A percentile compares a stretch with the other conserved stretches of the same genome.
These are phyloP conservation scores for Coregonus suidteri DNA, from an alignment of 2,797 vertebrate genomes.

Conservation along the genomic window DNA sequence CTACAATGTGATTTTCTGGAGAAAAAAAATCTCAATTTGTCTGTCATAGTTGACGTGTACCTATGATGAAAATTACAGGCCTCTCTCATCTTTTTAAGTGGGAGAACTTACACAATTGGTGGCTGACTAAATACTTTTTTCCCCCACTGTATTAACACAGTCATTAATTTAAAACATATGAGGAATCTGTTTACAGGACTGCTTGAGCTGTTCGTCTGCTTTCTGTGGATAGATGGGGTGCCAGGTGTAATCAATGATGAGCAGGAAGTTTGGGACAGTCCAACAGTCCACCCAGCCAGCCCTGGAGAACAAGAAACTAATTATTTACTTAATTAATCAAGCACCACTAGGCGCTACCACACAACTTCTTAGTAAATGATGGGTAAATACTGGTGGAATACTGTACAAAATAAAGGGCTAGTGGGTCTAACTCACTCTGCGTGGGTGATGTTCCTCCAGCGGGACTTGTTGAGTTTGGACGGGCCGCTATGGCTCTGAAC, in stretches of 20 bases:
- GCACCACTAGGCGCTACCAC: background rate
- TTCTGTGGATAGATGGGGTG: constrained; percentile 98
- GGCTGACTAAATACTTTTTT: too few relatives aligned
- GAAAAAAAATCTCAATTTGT: too few relatives aligned
- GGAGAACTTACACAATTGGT: too few relatives aligned
- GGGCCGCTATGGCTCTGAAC: constrained; percentile 59
- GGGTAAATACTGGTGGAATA: background rate
- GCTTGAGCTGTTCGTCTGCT: constrained; percentile 93
- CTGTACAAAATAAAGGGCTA: background rate
- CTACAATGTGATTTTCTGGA: too few relatives aligned
- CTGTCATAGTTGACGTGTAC: too few relatives aligned
- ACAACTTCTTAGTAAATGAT: background rate
- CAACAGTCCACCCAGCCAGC: constrained; percentile 98
- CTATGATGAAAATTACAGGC: too few relatives aligned
- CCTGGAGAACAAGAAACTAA: constrained; percentile 63
- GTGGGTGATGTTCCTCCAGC: constrained; percentile 94
- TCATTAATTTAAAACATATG: background rate
- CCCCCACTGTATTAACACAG: too few relatives aligned
- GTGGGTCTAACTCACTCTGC: constrained; percentile 82
- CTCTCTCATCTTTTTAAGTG: too few relatives aligned
- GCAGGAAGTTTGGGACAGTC: constrained; percentile 92
- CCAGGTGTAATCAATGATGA: constrained; percentile 97
- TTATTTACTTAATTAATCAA: background rate
- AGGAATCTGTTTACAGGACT: constrained; percentile 83
- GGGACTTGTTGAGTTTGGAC: constrained; percentile 85